A percentile compares a stretch with the other conserved stretches of the same genome.
phyloP scores from a whole-genome alignment of 2,888 invertebrate genomes.

The Entomobrya multifasciata region DNA sequence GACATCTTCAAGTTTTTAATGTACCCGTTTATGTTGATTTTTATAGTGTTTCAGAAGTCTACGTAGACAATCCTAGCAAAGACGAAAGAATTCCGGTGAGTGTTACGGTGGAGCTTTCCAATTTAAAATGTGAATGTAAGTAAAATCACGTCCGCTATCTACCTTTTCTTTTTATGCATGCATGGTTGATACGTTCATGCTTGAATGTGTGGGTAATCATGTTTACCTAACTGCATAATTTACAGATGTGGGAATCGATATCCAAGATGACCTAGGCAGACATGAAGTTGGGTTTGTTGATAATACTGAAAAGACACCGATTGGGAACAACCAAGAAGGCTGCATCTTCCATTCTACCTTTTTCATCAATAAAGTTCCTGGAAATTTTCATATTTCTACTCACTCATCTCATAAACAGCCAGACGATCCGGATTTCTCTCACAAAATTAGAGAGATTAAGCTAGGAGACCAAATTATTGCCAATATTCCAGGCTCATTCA shows the following conservation, averaged over 20 bases:
- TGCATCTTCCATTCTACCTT: constrained; percentile 83
- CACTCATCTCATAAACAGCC: constrained; percentile 83
- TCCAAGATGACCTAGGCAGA: constrained; percentile 84
- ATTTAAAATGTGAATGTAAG: constrained; percentile 83
- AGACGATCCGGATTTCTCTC: constrained; percentile 83
- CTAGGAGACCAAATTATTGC: constrained; percentile 81
- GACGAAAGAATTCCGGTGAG: constrained; percentile 83
- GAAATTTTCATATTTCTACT: constrained; percentile 85
- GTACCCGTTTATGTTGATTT: neutral
- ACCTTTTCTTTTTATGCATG: too few relatives aligned
- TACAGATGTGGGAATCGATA: constrained; percentile 83
- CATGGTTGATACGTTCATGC: too few relatives aligned
- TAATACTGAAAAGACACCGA: constrained; percentile 82
- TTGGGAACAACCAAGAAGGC: constrained; percentile 81
- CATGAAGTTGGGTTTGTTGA: constrained; percentile 85
- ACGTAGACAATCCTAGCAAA: constrained; percentile 83
- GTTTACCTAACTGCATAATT: constrained; percentile 45
- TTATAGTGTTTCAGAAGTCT: constrained; percentile 83
- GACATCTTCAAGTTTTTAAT: too few relatives aligned
- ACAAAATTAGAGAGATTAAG: constrained; percentile 83
- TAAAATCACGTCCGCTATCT: too few relatives aligned
- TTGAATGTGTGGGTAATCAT: too few relatives aligned
- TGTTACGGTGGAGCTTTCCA: constrained; percentile 83
- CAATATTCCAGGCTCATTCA: constrained; percentile 82
- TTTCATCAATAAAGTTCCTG: constrained; percentile 82